Evolutionary conservation across 2,113 vertebrate genomes (phyloP).

Genomic region (Pollachius pollachius): DNA sequence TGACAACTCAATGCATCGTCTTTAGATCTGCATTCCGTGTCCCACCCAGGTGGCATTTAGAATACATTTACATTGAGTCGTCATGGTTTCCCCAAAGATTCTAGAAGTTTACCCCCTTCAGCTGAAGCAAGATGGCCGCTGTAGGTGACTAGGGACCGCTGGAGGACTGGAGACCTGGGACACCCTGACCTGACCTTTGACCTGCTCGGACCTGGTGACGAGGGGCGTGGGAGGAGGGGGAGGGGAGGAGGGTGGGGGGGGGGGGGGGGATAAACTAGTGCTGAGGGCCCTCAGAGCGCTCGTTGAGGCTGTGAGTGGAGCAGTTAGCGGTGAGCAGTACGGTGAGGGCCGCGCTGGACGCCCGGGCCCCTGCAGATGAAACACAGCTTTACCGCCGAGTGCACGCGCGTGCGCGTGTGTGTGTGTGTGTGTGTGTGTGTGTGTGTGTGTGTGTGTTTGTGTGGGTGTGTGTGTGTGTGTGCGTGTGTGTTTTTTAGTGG

Average conservation of each 20-base stretch:
- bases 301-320: slow-evolving; percentile 59
- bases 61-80: too few relatives aligned
- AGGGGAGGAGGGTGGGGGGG: too few relatives aligned
- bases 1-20: too few relatives aligned
- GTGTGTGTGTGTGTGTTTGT: not conserved
- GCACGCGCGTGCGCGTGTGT: not conserved
- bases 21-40: too few relatives aligned
- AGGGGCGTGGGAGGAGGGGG: slow-evolving; percentile 45
- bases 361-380: slow-evolving; percentile 47
- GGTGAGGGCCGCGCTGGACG: slow-evolving; percentile 14
- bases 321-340: slow-evolving; percentile 59
- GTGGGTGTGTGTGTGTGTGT: not conserved
- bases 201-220: slow-evolving; percentile 38
- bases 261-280: not conserved
- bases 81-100: too few relatives aligned
- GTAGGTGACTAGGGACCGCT: too few relatives aligned
- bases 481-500: not conserved
- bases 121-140: too few relatives aligned
- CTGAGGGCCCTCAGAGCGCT: slow-evolving; percentile 43
- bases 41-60: too few relatives aligned
- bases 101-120: too few relatives aligned
- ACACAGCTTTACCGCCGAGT: slow-evolving; percentile 33
- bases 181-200: slow-evolving; percentile 38
- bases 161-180: not conserved
- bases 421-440: too few relatives aligned